Evolutionary conservation across 2,797 vertebrate genomes (phyloP), one percentile per base, ranked within the genome.

Genomic region (Rhinichthys osculus): DNA sequence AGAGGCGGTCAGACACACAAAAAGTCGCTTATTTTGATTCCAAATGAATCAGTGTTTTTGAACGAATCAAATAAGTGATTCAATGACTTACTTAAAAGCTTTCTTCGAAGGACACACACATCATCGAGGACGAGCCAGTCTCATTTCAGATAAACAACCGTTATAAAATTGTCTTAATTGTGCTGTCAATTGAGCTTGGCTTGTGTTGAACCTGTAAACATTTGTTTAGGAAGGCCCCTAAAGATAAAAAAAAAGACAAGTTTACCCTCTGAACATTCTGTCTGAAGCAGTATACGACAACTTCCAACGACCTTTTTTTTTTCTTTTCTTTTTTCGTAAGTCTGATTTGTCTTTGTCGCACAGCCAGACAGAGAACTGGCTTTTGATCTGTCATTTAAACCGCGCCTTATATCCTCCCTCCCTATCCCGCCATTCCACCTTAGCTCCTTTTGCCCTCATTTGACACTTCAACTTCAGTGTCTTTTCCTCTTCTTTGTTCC

Each of bases 371-470:
- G 62, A 77, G 74, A 69, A 52, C 79, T 62, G 82, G 67, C 62
- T 78, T 88, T 88, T 88, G 71, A 88, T 88, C 82, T 85, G n/a
- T 70, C 83, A 30, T 85, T 80, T 85, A 83, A 87, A 85, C 74
- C 47, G 54, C 64, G 52, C 8, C 13, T 83, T 77, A 59, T 80
- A 57, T 85, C 67, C 52, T 83, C 64, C 33, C 23, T 21, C 35
- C 47, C 33, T 74, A 62, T 47, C 79, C 72, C 42, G 30, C 81
- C 70, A 27, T 35, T 67, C 62, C 81, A 82, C 64, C 59, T 42
- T 67, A 81, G 47, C 79, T 87, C 33, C n/a, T 67, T 59, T 82
- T 84, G 78, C 67, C 72, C 67, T 87, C 44, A 82, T 76, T 72
- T 86, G 76, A 81, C 82, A 59, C 78, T 82, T 86, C 54, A 87